phyloP scores from a whole-genome alignment of 2,797 vertebrate genomes.

The Lacerta viridis region DNA sequence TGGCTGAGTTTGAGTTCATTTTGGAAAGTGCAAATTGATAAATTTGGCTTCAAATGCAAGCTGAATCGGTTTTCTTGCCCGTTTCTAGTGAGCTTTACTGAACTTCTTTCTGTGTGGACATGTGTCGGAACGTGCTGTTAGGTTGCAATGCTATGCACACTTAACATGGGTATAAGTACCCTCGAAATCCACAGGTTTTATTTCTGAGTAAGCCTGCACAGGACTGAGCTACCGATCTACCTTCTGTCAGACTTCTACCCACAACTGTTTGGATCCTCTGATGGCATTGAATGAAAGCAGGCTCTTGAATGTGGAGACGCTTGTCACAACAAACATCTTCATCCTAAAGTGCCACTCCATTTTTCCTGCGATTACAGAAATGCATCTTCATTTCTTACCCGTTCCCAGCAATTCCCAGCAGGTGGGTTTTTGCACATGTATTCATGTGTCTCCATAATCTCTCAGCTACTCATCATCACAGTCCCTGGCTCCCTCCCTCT shows the following conservation, averaged over 20 bases:
- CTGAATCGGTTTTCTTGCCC: no score
- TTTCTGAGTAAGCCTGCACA: background rate
- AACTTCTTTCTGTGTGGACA: no score
- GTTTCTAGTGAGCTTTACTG: no score
- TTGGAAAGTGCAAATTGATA: no score
- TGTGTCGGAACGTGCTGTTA: background rate
- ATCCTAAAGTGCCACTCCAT: background rate
- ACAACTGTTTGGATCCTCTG: background rate
- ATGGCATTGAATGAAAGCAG: background rate
- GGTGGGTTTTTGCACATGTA: no score
- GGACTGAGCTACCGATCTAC: background rate
- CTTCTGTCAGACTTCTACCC: background rate
- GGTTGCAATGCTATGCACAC: background rate
- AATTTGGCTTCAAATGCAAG: no score
- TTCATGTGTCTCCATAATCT: background rate
- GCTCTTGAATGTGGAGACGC: background rate
- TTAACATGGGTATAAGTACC: background rate
- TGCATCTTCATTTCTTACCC: background rate
- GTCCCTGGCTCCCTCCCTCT: background rate
- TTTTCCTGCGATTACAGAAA: background rate
- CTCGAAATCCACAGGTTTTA: background rate
- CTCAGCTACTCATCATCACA: background rate
- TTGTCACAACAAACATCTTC: background rate
- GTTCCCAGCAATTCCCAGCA: background rate
- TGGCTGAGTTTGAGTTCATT: no score